Base-by-base conservation (phyloP, 2,113 vertebrate genomes). In the Mustela nigripes region DNA sequence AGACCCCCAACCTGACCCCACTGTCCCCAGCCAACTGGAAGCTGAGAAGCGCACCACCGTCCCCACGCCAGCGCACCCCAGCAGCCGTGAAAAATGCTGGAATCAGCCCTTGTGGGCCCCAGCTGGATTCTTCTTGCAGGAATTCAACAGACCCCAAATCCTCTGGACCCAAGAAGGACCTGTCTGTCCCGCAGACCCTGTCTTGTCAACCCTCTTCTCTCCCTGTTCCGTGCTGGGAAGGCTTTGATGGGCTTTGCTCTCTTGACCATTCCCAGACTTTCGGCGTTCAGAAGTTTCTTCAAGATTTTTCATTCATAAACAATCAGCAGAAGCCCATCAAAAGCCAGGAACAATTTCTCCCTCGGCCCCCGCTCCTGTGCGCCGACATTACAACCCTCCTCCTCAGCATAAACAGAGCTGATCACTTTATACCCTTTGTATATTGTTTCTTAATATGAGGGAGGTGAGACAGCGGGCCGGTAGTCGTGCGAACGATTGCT, bases 391-490 rank as follows among this genome's bases (percentile, higher is more conserved):
- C 69, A 90, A 82, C 94, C 56, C 92, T 81, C 73, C 78, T 81
- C 56, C 33, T 60, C 97, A 95, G 78, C 56, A 53, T 98, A 98
- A 98, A 98, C 98, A 98, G 22, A 95, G 97, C 96, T 94, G 98
- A 98, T 98, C 95, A 33, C 97, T 98, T 97, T 98, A 96, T 98
- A 98, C 83, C 97, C 98, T 98, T 97, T 98, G 97, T 98, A 80
- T 98, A 97, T 98, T 97, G 98, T 98, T 98, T 91, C 98, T 98
- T 88, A 93, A 97, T 91, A 78, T 71, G 98, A 98, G 97, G 92
- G 98, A 97, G 98, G 97, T 21, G 92, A 98, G 97, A 95, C 97
- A 71, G 98, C 97, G 82, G 28, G 92, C 93, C 98, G 93, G 98
- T 94, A 96, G 91, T 80, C 97, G 31, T 58, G 97, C 97, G 89